Conservation (phyloP, 2,797 vertebrate species). For the Eptatretus atami region DNA sequence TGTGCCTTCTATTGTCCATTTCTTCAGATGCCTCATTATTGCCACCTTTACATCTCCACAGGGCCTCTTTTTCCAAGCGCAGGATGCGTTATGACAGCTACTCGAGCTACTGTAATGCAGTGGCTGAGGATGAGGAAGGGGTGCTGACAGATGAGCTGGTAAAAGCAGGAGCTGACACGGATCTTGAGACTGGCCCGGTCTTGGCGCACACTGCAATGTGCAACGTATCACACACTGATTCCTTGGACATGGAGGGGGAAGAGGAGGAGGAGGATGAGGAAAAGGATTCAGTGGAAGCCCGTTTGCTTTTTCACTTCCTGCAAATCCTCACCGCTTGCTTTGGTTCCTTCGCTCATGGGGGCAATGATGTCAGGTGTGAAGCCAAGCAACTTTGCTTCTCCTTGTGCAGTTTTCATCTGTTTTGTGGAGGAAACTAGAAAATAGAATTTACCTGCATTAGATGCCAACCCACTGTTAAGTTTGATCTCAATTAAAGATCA, state of each 20-base stretch:
- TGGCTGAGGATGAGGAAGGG: conserved; percentile 19
- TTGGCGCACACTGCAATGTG: not conserved
- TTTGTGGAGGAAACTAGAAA: no score
- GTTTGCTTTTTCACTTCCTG: conserved; percentile 30
- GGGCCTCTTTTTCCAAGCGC: conserved; percentile 18
- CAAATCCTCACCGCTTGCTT: conserved; percentile 35
- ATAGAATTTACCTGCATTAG: no score
- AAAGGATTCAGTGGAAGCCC: conserved; percentile 26
- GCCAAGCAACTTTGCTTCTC: not conserved
- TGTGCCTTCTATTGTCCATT: no score
- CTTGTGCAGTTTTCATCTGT: no score
- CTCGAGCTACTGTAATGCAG: conserved; percentile 45
- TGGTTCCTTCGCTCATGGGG: conserved; percentile 30
- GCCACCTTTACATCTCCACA: conserved; percentile 11
- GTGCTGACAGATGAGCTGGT: not conserved
- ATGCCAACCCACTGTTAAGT: no score
- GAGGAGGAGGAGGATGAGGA: conserved; percentile 11
- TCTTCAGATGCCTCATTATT: no score
- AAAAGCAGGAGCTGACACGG: not conserved
- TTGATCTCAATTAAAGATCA: no score
- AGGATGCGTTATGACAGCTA: conserved; percentile 47
- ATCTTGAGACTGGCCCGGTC: not conserved
- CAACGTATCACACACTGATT: not conserved
- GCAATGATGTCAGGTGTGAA: conserved; percentile 71
- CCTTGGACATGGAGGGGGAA: not conserved